A percentile compares a stretch with the other conserved stretches of the same genome.
Conservation (phyloP, 2,113 vertebrate species). For the Protobothrops flavoviridis region DNA sequence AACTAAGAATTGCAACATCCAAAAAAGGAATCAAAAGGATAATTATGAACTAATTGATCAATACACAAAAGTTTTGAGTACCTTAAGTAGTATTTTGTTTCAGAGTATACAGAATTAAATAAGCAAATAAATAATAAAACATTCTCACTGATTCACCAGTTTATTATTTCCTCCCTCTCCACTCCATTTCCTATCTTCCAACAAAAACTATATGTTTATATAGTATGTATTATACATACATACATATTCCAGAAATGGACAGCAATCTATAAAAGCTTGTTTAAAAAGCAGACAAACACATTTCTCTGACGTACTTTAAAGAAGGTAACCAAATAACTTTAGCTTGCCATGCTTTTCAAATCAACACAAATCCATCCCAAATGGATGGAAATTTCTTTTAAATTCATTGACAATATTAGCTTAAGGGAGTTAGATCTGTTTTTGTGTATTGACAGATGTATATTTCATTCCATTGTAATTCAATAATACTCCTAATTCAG, state of each 20-base stretch:
- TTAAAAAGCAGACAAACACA: background rate
- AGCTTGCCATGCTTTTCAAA: background rate
- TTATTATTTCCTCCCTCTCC: background rate
- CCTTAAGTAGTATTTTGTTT: background rate
- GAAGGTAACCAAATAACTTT: background rate
- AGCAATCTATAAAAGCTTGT: background rate
- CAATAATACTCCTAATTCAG: background rate
- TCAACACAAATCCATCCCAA: background rate
- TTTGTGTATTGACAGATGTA: background rate
- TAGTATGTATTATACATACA: background rate
- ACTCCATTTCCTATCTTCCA: background rate
- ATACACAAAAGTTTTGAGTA: too few species aligned
- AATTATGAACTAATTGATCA: too few species aligned
- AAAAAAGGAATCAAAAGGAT: too few species aligned
- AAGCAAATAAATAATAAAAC: background rate
- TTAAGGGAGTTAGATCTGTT: background rate
- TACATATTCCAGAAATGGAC: background rate
- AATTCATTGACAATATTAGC: background rate
- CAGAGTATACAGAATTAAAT: background rate
- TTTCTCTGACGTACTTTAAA: background rate
- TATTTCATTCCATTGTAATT: background rate
- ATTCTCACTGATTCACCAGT: background rate
- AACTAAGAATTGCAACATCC: background rate
- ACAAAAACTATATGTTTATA: background rate
- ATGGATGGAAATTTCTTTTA: background rate